Conservation (phyloP, 1,140 invertebrate species). For the Bradysia coprophila region DNA sequence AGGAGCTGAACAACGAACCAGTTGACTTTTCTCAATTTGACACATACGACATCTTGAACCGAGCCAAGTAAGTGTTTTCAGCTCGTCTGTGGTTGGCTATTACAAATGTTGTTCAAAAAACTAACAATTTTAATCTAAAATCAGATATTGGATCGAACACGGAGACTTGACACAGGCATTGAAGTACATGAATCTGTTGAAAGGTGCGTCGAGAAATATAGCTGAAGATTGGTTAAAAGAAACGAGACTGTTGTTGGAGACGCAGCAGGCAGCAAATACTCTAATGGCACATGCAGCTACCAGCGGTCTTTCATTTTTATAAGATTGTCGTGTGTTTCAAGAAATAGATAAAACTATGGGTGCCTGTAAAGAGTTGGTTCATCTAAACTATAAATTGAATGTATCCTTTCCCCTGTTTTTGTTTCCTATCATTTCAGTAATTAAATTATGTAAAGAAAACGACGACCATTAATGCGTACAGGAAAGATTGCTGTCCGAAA, state of each 20-base stretch:
- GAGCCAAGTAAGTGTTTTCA: slow-evolving; percentile 47
- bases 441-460: too few relatives aligned
- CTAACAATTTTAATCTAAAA: slow-evolving; percentile 5
- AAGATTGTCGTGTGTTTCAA: too few relatives aligned
- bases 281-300: slow-evolving; percentile 70
- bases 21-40: slow-evolving; percentile 49
- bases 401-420: too few relatives aligned
- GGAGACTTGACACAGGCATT: slow-evolving; percentile 69
- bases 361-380: too few relatives aligned
- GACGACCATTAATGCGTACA: too few relatives aligned
- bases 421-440: too few relatives aligned
- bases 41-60: slow-evolving; percentile 72
- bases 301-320: slow-evolving; percentile 45
- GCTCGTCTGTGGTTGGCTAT: neutral
- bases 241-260: slow-evolving; percentile 64
- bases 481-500: too few relatives aligned
- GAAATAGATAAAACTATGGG: too few relatives aligned
- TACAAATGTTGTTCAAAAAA: too few relatives aligned
- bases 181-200: slow-evolving; percentile 75
- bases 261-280: slow-evolving; percentile 73
- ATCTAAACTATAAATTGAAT: too few relatives aligned
- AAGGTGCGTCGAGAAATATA: slow-evolving; percentile 64
- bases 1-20: slow-evolving; percentile 47
- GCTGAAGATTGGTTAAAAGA: slow-evolving; percentile 78
- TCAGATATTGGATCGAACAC: slow-evolving; percentile 67